Percentiles rank a stretch among this genome's conserved stretches.
phyloP scores from a whole-genome alignment of 2,888 invertebrate genomes.

The Drosophila trichaetosa region DNA sequence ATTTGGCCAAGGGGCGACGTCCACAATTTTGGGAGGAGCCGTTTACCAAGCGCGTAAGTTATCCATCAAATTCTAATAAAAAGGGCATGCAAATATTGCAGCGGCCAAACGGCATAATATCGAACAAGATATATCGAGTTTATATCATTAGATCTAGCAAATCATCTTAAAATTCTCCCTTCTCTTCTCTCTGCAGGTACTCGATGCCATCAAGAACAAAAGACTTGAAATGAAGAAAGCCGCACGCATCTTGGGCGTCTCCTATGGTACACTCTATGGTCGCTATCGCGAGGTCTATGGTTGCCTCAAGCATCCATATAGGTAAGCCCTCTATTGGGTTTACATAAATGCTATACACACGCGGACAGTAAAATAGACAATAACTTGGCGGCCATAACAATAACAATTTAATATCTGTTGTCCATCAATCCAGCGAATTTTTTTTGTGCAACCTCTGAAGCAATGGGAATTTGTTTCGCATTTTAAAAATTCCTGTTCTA shows the following conservation, averaged over 20 bases:
- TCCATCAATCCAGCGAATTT: too few species aligned
- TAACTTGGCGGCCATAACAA: not conserved
- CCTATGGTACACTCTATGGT: constrained; percentile 95
- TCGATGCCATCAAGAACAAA: constrained; percentile 95
- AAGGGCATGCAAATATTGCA: not conserved
- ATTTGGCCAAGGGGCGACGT: constrained; percentile 92
- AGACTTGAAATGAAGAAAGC: constrained; percentile 97
- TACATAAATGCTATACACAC: too few species aligned
- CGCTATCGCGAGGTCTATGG: constrained; percentile 95
- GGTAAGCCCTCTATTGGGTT: constrained; percentile 85
- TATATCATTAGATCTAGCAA: not conserved
- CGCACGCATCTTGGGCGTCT: constrained; percentile 94
- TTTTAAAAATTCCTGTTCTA: too few species aligned
- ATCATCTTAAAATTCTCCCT: not conserved
- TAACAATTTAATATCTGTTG: too few species aligned
- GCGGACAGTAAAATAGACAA: not conserved
- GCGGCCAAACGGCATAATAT: not conserved
- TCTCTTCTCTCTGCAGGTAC: constrained; percentile 86
- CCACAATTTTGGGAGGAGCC: constrained; percentile 98
- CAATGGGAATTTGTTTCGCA: too few species aligned
- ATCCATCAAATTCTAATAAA: not conserved
- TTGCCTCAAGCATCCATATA: constrained; percentile 94
- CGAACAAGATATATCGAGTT: not conserved
- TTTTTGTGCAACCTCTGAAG: too few species aligned
- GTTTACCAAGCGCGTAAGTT: constrained; percentile 90